Evolutionary conservation across 1,140 invertebrate species (phyloP).

Genomic region (Goniozus legneri): DNA sequence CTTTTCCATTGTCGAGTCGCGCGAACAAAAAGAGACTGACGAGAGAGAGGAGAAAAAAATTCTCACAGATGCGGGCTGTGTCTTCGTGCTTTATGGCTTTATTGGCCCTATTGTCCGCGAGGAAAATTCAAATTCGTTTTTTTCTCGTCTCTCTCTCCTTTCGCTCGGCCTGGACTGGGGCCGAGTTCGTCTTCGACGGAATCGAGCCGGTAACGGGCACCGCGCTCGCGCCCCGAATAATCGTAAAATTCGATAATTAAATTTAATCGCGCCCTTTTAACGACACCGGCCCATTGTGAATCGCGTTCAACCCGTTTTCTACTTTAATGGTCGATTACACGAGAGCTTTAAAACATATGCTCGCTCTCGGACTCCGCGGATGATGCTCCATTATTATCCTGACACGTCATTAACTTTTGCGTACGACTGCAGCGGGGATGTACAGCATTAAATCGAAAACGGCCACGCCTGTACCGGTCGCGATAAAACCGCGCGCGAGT

Average conservation of each 20-base stretch:
- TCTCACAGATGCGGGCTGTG: too few relatives aligned
- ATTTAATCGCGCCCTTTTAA: conserved; percentile 51
- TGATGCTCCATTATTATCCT: conserved; percentile 47
- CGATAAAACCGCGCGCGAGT: neutral
- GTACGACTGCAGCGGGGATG: conserved; percentile 19
- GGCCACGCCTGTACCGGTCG: neutral
- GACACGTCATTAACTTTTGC: conserved; percentile 51
- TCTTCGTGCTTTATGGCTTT: conserved; percentile 26
- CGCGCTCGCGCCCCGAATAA: conserved; percentile 35
- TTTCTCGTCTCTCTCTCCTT: conserved; percentile 12
- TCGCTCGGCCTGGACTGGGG: conserved; percentile 2
- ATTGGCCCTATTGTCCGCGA: conserved; percentile 15
- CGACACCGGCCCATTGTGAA: conserved; percentile 38
- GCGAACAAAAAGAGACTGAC: conserved; percentile 23
- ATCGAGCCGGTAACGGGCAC: neutral
- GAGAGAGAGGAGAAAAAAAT: conserved; percentile 4
- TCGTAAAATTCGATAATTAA: conserved; percentile 54
- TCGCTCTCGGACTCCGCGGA: conserved; percentile 38
- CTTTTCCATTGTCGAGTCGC: conserved; percentile 20
- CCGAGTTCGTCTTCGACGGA: neutral
- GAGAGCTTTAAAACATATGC: conserved; percentile 49
- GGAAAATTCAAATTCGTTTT: conserved; percentile 29
- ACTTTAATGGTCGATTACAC: conserved; percentile 51
- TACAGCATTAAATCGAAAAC: conserved; percentile 21
- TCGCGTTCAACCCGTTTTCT: conserved; percentile 31